Percentiles rank a stretch among this genome's conserved stretches.
Evolutionary conservation across 2,888 invertebrate genomes (phyloP).

Genomic region (Dasypolia templi): DNA sequence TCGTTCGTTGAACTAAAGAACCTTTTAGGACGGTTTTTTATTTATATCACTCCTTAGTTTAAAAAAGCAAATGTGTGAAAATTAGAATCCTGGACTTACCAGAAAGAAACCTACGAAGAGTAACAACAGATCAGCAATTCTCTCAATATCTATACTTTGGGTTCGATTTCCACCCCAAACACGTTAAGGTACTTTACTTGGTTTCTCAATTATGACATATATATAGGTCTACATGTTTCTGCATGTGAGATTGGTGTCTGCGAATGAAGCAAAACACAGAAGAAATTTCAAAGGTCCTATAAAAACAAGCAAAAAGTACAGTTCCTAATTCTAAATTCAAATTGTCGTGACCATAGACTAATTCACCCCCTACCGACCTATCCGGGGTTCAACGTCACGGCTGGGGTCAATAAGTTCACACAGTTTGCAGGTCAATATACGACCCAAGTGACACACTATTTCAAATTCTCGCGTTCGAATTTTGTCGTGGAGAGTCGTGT

Average conservation of each 20-base stretch:
- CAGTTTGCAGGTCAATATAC: conserved; percentile 76
- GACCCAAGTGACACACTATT: conserved; percentile 70
- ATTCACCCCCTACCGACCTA: conserved; percentile 49
- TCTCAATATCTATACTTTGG: neutral
- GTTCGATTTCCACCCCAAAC: neutral
- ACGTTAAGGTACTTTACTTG: neutral
- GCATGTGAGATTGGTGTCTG: neutral
- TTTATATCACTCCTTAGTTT: neutral
- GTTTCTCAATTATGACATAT: neutral
- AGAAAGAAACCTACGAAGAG: neutral
- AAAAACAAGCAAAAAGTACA: neutral
- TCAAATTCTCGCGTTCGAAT: conserved; percentile 68
- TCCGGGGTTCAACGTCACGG: conserved; percentile 52
- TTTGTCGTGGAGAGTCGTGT: conserved; percentile 11
- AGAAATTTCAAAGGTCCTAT: neutral
- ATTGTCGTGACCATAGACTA: conserved; percentile 41
- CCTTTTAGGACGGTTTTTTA: neutral
- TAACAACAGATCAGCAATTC: too few species aligned
- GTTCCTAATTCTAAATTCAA: conserved; percentile 30
- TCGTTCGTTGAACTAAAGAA: conserved; percentile 74
- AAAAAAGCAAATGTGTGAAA: neutral
- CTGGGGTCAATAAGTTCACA: conserved; percentile 68
- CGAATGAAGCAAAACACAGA: neutral
- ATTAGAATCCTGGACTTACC: neutral
- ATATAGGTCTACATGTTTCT: neutral